These are phyloP conservation scores for Dinothrombium tinctorium DNA, from an alignment of 1,140 invertebrate genomes.

Conservation along the genomic window DNA sequence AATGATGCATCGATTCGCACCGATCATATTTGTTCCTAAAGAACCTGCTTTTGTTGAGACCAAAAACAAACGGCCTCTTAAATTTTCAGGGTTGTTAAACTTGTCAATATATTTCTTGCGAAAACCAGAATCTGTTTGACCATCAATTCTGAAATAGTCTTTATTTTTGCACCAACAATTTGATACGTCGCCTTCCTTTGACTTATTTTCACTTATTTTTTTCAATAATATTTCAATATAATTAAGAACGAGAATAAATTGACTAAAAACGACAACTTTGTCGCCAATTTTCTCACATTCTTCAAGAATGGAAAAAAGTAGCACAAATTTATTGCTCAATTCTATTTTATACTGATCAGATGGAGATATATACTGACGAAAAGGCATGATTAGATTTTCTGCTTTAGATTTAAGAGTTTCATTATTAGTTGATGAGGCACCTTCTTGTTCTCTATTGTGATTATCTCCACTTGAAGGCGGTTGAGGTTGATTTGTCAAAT, in stretches of 20 bases:
- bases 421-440: too few species aligned
- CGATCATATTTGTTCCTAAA: constrained; percentile 73
- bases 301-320: constrained; percentile 76
- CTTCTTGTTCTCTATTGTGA: not conserved
- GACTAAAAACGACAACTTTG: constrained; percentile 83
- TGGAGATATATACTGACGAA: constrained; percentile 60
- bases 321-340: constrained; percentile 80
- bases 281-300: constrained; percentile 67
- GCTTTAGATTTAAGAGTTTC: too few species aligned
- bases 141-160: constrained; percentile 81
- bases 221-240: constrained; percentile 27
- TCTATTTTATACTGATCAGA: constrained; percentile 61
- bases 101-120: constrained; percentile 88
- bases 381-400: constrained; percentile 20
- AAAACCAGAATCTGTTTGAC: constrained; percentile 74
- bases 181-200: too few species aligned
- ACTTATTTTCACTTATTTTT: too few species aligned
- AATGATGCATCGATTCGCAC: constrained; percentile 88
- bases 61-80: constrained; percentile 54
- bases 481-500: not conserved
- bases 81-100: constrained; percentile 71
- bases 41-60: constrained; percentile 51
- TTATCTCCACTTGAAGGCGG: not conserved
- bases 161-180: constrained; percentile 63
- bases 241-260: constrained; percentile 81